Evolutionary conservation across 2,797 vertebrate species (phyloP), one percentile per base, ranked within the genome.

Genomic region (Coracias cyanogaster): DNA sequence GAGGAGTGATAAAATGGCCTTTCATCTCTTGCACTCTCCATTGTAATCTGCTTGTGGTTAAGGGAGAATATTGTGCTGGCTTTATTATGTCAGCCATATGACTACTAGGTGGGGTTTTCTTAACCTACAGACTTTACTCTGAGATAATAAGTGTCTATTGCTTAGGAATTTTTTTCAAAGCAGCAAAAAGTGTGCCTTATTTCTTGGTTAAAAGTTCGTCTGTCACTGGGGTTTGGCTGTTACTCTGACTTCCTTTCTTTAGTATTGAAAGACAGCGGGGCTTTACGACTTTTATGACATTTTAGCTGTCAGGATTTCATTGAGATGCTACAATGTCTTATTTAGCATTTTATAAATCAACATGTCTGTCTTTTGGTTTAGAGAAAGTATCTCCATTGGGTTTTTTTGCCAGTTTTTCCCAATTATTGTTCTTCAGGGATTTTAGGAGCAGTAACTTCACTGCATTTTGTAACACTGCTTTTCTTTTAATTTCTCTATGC

Each of bases 21-120:
- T 97, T 96, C 86, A 93, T 96, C 71, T 94, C 72, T 89, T 82
- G 20, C 70, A 70, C 33, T 95, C 52, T 88, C 93, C 96, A 91
- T 97, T 97, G 74, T 70, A 90, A 93, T 82, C 83, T 95, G 57
- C 15, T 89, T 88, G 70, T 86, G 58, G 26, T 93, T 93, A 69
- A 84, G 51, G 51, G 81, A 92, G 97, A 92, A 58, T 95, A 65
- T 70, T 61, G 82, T 90, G 46, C 66, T 90, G 78, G 41, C 70
- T 94, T 86, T 69, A 25, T 13, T 43, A 20, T 11, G n/a, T 33
- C 6, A 10, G 46, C 89, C 72, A 43, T 82, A 48, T 74, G 25
- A 29, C 64, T 93, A 2, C 35, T 26, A 6, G 9, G 33, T 80
- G 33, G 7, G 7, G 9, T 71, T 92, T 94, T 70, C 39, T 52